phyloP scores from a whole-genome alignment of 2,797 vertebrate species.

The Arnoldichthys spilopterus region DNA sequence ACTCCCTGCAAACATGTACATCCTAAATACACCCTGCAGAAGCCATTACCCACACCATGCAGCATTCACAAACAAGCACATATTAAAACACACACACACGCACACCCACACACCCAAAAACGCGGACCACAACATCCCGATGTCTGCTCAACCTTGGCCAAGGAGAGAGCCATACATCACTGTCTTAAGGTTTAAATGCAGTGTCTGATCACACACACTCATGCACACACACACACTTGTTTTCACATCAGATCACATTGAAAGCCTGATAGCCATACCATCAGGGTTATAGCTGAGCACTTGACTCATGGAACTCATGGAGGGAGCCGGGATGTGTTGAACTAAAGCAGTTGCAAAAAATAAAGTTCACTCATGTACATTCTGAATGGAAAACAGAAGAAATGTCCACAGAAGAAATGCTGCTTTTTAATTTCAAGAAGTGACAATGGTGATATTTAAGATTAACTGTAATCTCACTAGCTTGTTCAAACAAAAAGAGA shows the following conservation, averaged over 20 bases:
- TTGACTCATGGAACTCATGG: background rate
- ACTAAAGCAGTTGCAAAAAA: too few species aligned
- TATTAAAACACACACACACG: background rate
- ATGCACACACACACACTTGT: conserved; percentile 29
- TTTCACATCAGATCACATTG: background rate
- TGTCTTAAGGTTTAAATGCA: conserved; percentile 33
- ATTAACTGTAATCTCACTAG: too few species aligned
- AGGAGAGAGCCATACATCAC: conserved; percentile 44
- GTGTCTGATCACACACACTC: conserved; percentile 21
- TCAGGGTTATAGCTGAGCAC: background rate
- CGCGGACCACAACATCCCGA: conserved; percentile 13
- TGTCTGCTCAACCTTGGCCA: conserved; percentile 47
- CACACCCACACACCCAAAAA: background rate
- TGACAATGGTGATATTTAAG: too few species aligned
- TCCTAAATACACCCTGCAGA: conserved; percentile 23
- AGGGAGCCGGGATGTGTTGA: background rate
- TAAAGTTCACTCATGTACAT: too few species aligned
- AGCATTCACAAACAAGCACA: too few species aligned
- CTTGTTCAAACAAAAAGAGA: too few species aligned
- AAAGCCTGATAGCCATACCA: conserved; percentile 15
- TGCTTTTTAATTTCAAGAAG: too few species aligned
- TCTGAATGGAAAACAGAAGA: too few species aligned
- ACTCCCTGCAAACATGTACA: conserved; percentile 4
- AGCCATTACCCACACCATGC: background rate
- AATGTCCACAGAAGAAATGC: too few species aligned